Evolutionary conservation across 2,797 vertebrate species (phyloP), one percentile per base, ranked within the genome.

Genomic region (Anabas testudineus): DNA sequence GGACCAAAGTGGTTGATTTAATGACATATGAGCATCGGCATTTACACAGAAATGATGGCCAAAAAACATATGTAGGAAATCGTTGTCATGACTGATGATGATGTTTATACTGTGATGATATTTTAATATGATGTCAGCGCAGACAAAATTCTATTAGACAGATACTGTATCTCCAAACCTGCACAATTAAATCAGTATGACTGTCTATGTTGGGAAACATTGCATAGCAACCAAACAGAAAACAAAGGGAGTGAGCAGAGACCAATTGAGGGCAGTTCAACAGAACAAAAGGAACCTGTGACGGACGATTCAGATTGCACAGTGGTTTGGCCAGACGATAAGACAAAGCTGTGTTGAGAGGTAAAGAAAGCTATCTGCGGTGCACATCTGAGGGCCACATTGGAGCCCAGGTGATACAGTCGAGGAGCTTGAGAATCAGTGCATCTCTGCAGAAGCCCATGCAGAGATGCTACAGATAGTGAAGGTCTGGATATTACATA

Each of bases 291-390:
- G 84, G 75, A 88, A 85, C 76, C 80, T 58, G 85, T 55, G 71
- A 79, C 67, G 60, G 72, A 66, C 51, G 51, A 86, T 87, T 63
- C 79, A 87, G 91, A 93, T 94, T 76, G 84, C 78, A 87, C 57
- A 61, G 85, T 83, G 82, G 87, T 92, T 94, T 91, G 84, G 78
- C 85, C 43, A 58, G 83, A 84, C 72, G 92, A 94, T 92, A 92
- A 92, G 81, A 82, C 78, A 74, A 86, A 76, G 88, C 85, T 74
- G 90, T 84, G 94, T 91, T 95, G 93, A 95, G 90, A 93, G 93
- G 73, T 84, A 87, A 87, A 95, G 88, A 93, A 94, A 93, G 68
- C 74, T 78, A 94, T 94, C 92, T 90, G 59, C 10, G 77, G 85
- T 78, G 64, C 80, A 70, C 80, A 92, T 93, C 93, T 91, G 72